These are phyloP conservation scores for Tipula vernalis DNA, from an alignment of 2,888 invertebrate genomes.

Conservation along the genomic window DNA sequence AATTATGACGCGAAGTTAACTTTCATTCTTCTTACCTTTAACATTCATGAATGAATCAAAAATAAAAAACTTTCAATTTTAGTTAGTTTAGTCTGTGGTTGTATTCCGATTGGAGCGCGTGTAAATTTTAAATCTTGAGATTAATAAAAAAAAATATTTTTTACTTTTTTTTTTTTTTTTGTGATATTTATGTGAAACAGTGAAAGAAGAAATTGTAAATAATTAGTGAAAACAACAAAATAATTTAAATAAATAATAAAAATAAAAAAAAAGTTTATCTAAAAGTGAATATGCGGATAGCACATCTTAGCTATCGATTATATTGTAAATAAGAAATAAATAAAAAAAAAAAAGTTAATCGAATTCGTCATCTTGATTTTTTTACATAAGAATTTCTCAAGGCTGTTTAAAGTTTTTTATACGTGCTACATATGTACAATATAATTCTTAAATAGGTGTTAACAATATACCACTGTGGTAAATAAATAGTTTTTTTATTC, in stretches of 20 bases:
- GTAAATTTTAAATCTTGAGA: neutral
- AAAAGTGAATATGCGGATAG: neutral
- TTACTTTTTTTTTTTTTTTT: neutral
- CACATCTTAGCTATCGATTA: neutral
- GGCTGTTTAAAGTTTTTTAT: neutral
- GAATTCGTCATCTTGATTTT: neutral
- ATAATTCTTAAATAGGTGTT: neutral
- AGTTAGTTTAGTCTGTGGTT: neutral
- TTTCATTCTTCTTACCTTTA: constrained; percentile 4
- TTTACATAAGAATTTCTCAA: neutral
- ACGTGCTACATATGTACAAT: neutral
- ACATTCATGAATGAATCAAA: neutral
- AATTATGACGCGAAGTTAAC: neutral
- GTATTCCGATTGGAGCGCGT: neutral
- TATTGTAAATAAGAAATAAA: neutral
- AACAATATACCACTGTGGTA: neutral
- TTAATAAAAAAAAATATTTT: neutral
- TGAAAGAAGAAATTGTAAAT: neutral
- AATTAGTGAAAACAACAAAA: neutral
- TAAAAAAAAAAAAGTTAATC: neutral
- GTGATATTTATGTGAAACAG: neutral
- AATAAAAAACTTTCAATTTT: neutral
- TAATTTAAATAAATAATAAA: neutral
- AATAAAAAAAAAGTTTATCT: neutral
- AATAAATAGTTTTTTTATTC: neutral